These are phyloP conservation scores for Rhinopithecus roxellana DNA, from an alignment of 2,113 vertebrate genomes.

Conservation along the genomic window DNA sequence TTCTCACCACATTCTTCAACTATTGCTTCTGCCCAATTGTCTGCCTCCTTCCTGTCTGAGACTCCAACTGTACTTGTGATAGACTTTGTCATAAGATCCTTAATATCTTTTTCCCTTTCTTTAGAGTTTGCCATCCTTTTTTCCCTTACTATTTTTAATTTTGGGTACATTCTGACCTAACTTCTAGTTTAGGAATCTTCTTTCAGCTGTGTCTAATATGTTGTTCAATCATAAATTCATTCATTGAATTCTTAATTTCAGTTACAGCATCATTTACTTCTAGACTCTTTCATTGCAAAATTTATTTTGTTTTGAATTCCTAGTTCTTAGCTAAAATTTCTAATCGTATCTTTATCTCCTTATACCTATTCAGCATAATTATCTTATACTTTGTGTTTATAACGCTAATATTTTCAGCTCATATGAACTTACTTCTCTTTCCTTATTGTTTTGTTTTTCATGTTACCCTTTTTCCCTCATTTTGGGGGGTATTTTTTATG, in stretches of 20 bases:
- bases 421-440: not conserved
- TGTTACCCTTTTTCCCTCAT: not conserved
- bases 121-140: not conserved
- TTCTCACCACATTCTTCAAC: not conserved
- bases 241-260: slow-evolving; percentile 8
- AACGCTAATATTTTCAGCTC: not conserved
- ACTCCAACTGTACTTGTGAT: not conserved
- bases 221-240: not conserved
- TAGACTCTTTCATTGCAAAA: not conserved
- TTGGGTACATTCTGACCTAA: not conserved
- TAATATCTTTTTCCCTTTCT: not conserved
- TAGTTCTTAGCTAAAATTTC: not conserved
- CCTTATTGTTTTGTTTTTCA: not conserved
- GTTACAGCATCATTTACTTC: not conserved
- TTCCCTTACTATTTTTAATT: not conserved
- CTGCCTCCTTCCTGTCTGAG: not conserved
- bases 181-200: not conserved
- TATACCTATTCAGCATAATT: not conserved
- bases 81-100: not conserved
- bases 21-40: not conserved
- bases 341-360: not conserved
- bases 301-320: not conserved
- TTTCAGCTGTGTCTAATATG: not conserved
- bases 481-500: not conserved
- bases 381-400: not conserved